These are phyloP conservation scores for Tachysurus vachellii DNA, from an alignment of 2,113 vertebrate species.

Conservation along the genomic window DNA sequence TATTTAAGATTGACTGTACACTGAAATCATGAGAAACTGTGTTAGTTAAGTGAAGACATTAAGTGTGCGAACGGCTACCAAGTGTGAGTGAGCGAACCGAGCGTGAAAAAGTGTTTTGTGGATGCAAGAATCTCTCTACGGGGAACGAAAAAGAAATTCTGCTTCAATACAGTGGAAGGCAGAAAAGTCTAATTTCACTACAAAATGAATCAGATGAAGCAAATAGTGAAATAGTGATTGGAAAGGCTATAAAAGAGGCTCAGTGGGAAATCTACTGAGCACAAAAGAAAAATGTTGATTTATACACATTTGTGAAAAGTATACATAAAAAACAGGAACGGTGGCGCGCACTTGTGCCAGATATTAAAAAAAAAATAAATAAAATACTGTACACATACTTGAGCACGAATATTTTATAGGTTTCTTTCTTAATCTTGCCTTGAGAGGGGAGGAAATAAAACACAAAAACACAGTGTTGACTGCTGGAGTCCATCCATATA, in stretches of 20 bases:
- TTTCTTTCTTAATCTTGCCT: background rate
- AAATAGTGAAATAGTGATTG: slow-evolving; percentile 36
- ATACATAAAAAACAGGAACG: background rate
- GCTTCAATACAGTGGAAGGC: slow-evolving; percentile 35
- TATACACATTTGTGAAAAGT: background rate
- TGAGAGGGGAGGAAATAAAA: background rate
- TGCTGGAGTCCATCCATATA: background rate
- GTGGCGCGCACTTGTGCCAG: background rate
- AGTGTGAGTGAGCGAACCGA: slow-evolving; percentile 43
- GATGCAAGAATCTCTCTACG: slow-evolving; percentile 45
- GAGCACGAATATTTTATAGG: background rate
- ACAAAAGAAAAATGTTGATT: background rate
- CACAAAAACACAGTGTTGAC: no score
- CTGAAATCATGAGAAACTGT: slow-evolving; percentile 49
- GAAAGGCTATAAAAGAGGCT: slow-evolving; percentile 2
- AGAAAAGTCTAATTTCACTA: slow-evolving; percentile 28
- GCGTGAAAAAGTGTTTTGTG: slow-evolving; percentile 45
- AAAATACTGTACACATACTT: background rate
- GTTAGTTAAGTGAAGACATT: slow-evolving; percentile 52
- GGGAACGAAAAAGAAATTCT: slow-evolving; percentile 31
- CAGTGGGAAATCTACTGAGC: background rate
- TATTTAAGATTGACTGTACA: slow-evolving; percentile 34
- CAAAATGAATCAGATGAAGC: slow-evolving; percentile 45
- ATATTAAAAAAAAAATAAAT: slow-evolving; percentile 1
- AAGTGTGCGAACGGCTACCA: slow-evolving; percentile 51